Base-by-base conservation (phyloP, 2,888 invertebrate species). In the Parochlus steinenii region DNA sequence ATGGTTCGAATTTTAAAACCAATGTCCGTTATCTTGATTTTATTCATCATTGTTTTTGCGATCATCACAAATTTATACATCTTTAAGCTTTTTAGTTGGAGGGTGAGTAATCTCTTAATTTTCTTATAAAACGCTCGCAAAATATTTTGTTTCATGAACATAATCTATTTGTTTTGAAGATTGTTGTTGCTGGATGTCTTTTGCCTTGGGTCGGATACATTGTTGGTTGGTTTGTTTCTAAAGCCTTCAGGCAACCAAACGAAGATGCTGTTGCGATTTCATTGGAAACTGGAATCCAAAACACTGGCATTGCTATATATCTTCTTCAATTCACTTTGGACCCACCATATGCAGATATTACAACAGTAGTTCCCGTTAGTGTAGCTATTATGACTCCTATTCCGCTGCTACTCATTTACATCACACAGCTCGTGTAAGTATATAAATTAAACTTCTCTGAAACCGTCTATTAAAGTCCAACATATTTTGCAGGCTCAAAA, bases 321-420 rank as follows among this genome's bases (percentile, higher is more conserved):
- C 63, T 93, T 45, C 61, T 93, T 35, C 62, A 80, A 38, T 75
- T 85, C 50, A 74, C 83, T 4, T 63, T 93, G 39, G 71, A 70
- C 0, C 81, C 86, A 48, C 92, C 92, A 0, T 77, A 79, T 43
- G 83, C 81, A 0, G 90, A 92, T 60, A 63, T 92, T 28, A 85
- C 90, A 4, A 85, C 87, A 28, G 86, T 90, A 46, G 70, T 86
- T 39, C 92, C 93, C 3, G 89, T 93, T 1, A 71, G 86, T 3
- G 79, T 86, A 14, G 90, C 92, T 12, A 75, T 89, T 29, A 87
- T 93, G 83, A 93, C 93, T 1, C 93, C 93, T 1, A 52, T 90
- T 16, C 92, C 93, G 0, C 65, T 92, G 48, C 59, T 72, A 10
- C 51, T 64, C 24, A 57, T 74, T 34, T 71, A 56, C 48, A 51